A percentile compares a stretch with the other conserved stretches of the same genome.
phyloP scores from a whole-genome alignment of 1,140 invertebrate species.

The Zaprionus ghesquierei region DNA sequence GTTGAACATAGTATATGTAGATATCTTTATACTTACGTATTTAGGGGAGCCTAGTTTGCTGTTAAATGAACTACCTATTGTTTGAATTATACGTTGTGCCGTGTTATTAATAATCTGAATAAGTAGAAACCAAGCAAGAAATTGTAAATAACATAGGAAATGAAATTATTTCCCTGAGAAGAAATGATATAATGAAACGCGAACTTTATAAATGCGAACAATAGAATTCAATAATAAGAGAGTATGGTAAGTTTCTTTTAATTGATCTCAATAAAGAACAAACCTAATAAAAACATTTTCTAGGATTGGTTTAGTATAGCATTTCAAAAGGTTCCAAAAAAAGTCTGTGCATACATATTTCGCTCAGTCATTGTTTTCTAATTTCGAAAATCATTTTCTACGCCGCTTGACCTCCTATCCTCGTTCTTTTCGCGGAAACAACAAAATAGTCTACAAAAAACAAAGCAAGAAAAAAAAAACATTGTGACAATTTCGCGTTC shows the following conservation, averaged over 20 bases:
- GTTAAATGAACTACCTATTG: constrained; percentile 25
- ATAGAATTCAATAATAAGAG: background rate
- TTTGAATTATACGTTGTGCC: background rate
- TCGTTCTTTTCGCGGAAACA: constrained; percentile 48
- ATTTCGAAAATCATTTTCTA: constrained; percentile 67
- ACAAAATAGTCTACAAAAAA: constrained; percentile 20
- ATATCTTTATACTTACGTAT: background rate
- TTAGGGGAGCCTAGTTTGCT: constrained; percentile 9
- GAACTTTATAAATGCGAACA: background rate
- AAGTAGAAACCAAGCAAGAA: background rate
- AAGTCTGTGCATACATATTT: background rate
- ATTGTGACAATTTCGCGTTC: constrained; percentile 58
- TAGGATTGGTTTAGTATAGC: background rate
- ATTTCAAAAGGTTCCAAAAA: background rate
- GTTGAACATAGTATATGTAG: constrained; percentile 3
- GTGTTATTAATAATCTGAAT: background rate
- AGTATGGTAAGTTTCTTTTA: background rate
- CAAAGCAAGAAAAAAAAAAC: constrained; percentile 33
- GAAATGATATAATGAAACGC: background rate
- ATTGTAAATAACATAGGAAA: background rate
- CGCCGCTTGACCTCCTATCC: constrained; percentile 58
- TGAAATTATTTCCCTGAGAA: background rate
- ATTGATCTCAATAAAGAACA: background rate
- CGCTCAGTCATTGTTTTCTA: constrained; percentile 28
- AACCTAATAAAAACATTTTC: background rate